Evolutionary conservation across 35 echinoderm and acorn worm species (phyloP), one percentile per base, ranked within the genome.

Genomic region (Lytechinus pictus): DNA sequence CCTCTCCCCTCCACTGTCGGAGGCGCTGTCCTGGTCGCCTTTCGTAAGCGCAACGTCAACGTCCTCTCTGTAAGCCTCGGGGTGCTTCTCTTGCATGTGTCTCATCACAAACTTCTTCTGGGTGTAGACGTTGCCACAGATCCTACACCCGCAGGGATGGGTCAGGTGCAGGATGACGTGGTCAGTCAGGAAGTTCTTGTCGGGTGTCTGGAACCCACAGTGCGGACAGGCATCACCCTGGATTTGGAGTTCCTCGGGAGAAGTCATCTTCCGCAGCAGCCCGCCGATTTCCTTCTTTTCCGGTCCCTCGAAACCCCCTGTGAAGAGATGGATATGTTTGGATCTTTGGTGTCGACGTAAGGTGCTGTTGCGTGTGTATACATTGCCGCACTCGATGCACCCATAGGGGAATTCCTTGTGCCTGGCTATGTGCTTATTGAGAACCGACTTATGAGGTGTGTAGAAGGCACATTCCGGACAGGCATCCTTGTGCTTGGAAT

Each of bases 31-130:
- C 21, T 24, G 4, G 66, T 79, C 66, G n/a, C 66, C 66, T 79
- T n/a, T 24, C 8, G 7, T 5, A 1, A 14, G 19, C 16, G 66
- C 66, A 79, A 79, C 66, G 16, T 79, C 66, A 79, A 4, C 66
- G n/a, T 79, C 66, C 19, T 24, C 66, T 79, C 12, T 8, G 1
- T 24, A 79, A 24, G 66, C 66, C 66, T 79, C 66, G 21, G 66
- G 66, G 88, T 90, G 88, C 88, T 90, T 90, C 88, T 90, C 88
- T 90, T 44, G 29, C 28, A 10, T 90, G 88, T 90, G 88, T 12
- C 88, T 44, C 28, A 90, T 16, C 88, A 90, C 13, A 21, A 52
- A 52, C 28, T 90, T 90, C 4, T 44, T 44, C 88, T 90, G 10
- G 10, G 52, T 54, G 52, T 90, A 90, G 6, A 90, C 88, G 9